Evolutionary conservation across 1,140 invertebrate species (phyloP).

Genomic region (Panonychus citri): DNA sequence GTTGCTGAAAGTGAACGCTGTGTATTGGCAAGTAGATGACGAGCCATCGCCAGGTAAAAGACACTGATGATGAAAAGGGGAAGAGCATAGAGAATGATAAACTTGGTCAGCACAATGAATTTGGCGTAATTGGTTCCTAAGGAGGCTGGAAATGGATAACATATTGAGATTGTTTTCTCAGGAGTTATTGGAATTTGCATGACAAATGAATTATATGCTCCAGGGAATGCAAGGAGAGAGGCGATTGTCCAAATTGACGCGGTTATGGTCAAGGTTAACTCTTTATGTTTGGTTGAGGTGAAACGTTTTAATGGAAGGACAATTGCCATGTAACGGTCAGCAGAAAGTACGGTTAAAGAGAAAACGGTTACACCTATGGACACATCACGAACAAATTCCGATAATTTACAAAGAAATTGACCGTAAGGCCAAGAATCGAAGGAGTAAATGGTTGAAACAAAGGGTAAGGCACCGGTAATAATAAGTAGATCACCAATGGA

Average conservation of each 20-base stretch:
- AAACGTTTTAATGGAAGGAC: conserved; percentile 43
- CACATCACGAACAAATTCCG: conserved; percentile 66
- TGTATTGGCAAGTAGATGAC: conserved; percentile 56
- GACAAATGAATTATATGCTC: conserved; percentile 45
- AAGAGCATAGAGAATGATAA: conserved; percentile 57
- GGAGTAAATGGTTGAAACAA: conserved; percentile 55
- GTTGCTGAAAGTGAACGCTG: conserved; percentile 33
- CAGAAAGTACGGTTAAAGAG: conserved; percentile 65
- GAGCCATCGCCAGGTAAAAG: conserved; percentile 69
- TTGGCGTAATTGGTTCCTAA: conserved; percentile 42
- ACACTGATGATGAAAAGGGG: conserved; percentile 55
- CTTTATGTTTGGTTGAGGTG: conserved; percentile 24
- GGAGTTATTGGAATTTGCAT: conserved; percentile 28
- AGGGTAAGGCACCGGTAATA: conserved; percentile 46
- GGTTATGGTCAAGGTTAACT: conserved; percentile 12
- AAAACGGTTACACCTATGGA: conserved; percentile 85
- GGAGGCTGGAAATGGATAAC: conserved; percentile 51
- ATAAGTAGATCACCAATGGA: conserved; percentile 57
- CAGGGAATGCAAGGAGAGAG: conserved; percentile 46
- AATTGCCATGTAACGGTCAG: conserved; percentile 64
- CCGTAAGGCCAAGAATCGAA: conserved; percentile 66
- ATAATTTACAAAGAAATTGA: conserved; percentile 43
- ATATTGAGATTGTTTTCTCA: conserved; percentile 32
- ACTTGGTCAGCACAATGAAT: conserved; percentile 41
- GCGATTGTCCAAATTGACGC: conserved; percentile 50